Percentiles rank a stretch among this genome's conserved stretches.
Conservation (phyloP, 2,113 vertebrate species). For the Mobula birostris region DNA sequence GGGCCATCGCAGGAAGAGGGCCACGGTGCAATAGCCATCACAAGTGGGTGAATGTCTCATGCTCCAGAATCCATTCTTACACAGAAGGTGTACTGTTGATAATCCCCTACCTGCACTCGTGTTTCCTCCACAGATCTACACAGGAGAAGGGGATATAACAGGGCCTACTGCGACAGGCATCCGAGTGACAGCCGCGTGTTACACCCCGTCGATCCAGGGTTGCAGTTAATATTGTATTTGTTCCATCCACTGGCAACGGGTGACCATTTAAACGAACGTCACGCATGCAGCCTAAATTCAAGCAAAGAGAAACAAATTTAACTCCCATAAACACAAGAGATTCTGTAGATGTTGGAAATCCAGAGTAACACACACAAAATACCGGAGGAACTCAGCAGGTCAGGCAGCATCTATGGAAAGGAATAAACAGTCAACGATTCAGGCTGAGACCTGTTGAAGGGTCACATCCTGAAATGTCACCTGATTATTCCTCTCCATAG, state of each 20-base stretch:
- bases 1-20: neutral
- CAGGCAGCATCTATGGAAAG: too few relatives aligned
- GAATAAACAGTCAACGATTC: too few relatives aligned
- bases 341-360: too few relatives aligned
- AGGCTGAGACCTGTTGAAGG: too few relatives aligned
- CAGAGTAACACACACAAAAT: too few relatives aligned
- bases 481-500: too few relatives aligned
- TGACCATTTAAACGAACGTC: constrained; percentile 71
- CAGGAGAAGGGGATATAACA: constrained; percentile 70
- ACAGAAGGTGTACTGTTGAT: neutral
- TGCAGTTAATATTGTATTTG: constrained; percentile 53
- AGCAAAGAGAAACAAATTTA: neutral
- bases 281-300: constrained; percentile 67
- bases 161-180: constrained; percentile 66
- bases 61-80: too few relatives aligned
- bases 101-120: constrained; percentile 70
- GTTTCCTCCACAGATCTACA: constrained; percentile 78
- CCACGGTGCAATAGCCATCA: neutral
- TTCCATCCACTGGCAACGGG: constrained; percentile 64
- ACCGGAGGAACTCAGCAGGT: too few relatives aligned
- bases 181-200: constrained; percentile 65
- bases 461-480: too few relatives aligned
- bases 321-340: too few relatives aligned
- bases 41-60: too few relatives aligned
- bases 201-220: constrained; percentile 61